Evolutionary conservation across 2,888 invertebrate genomes (phyloP).

Genomic region (Augochlorella aurata): DNA sequence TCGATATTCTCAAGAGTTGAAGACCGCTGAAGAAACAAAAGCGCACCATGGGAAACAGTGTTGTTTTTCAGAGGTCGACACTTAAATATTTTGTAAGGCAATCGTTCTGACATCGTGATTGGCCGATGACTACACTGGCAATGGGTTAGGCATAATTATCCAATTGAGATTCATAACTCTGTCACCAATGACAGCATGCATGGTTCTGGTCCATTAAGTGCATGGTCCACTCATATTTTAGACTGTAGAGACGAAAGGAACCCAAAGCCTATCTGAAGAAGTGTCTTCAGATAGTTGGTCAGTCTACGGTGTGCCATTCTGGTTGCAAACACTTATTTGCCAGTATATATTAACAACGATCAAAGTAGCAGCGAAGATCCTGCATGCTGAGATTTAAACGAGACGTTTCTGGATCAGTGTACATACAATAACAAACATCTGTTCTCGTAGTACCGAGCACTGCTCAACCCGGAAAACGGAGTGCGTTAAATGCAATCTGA

Average conservation of each 20-base stretch:
- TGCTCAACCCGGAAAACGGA: background rate
- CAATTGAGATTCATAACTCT: constrained; percentile 81
- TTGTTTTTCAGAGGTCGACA: constrained; percentile 67
- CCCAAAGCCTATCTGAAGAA: constrained; percentile 46
- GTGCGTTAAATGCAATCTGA: background rate
- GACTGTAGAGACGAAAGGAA: constrained; percentile 70
- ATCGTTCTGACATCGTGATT: constrained; percentile 70
- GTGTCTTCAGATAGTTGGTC: constrained; percentile 14
- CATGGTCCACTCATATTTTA: constrained; percentile 78
- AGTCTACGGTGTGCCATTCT: background rate
- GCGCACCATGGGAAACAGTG: constrained; percentile 22
- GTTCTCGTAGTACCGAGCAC: background rate
- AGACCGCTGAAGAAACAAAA: constrained; percentile 25
- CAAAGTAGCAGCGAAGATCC: background rate
- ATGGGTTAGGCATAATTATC: constrained; percentile 80
- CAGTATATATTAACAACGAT: background rate
- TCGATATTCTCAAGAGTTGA: constrained; percentile 29
- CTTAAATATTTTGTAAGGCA: constrained; percentile 73
- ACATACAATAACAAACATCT: background rate
- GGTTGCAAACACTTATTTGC: background rate
- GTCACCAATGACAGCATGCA: constrained; percentile 72
- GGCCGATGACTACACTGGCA: constrained; percentile 73
- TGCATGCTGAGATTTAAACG: constrained; percentile 5
- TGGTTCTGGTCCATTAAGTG: constrained; percentile 59
- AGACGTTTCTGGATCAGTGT: background rate